A percentile compares a stretch with the other conserved stretches of the same genome.
Conservation (phyloP, 1,140 invertebrate species). For the Drosophila virilis region DNA sequence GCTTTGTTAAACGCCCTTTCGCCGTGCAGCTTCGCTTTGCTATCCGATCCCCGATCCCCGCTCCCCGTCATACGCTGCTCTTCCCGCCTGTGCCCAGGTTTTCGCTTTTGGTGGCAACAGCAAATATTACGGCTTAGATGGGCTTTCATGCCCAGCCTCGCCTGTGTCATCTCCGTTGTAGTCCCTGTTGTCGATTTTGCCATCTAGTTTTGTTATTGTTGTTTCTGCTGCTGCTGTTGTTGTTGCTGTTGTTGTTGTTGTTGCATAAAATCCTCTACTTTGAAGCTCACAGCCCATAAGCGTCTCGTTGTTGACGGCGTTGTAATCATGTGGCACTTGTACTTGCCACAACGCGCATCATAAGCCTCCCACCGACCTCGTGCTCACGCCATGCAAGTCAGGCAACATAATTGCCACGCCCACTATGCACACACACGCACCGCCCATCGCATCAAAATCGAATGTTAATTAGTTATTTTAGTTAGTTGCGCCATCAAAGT, state of each 20-base stretch:
- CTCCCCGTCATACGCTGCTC: background rate
- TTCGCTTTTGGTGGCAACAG: conserved; percentile 44
- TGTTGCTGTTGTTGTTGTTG: conserved; percentile 2
- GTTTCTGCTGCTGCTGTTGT: conserved; percentile 31
- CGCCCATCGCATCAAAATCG: conserved; percentile 35
- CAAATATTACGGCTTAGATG: conserved; percentile 67
- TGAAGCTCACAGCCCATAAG: conserved; percentile 27
- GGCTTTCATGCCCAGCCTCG: conserved; percentile 47
- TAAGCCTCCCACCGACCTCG: background rate
- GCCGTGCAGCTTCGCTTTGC: conserved; percentile 9
- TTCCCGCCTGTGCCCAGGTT: conserved; percentile 13
- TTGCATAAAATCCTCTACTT: conserved; percentile 52
- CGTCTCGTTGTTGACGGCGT: conserved; percentile 9
- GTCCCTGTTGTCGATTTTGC: conserved; percentile 15
- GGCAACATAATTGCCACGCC: conserved; percentile 35
- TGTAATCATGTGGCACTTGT: conserved; percentile 29
- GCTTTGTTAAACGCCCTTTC: conserved; percentile 28
- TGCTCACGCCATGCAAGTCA: conserved; percentile 21
- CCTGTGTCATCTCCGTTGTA: conserved; percentile 40
- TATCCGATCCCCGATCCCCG: background rate
- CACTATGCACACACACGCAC: conserved; percentile 2
- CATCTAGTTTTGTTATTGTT: conserved; percentile 16
- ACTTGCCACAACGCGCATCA: conserved; percentile 31
- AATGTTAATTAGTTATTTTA: conserved; percentile 61
- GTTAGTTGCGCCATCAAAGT: conserved; percentile 14